These are phyloP conservation scores for Asobara japonica DNA, from an alignment of 1,140 invertebrate genomes.

Conservation along the genomic window DNA sequence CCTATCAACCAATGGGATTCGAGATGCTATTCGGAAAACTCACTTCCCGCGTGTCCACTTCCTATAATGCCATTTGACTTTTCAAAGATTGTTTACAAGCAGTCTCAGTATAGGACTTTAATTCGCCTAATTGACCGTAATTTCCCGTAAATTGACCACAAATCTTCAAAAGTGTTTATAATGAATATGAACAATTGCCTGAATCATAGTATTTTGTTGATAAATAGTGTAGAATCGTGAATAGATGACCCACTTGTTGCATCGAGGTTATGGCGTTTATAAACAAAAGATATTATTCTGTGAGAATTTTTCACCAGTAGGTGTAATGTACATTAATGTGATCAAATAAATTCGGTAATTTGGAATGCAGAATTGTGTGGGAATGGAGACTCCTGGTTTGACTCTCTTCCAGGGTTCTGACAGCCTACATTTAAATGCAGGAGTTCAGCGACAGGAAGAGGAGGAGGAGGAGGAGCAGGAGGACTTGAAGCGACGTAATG, in stretches of 20 bases:
- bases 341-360: conserved; percentile 31
- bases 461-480: conserved; percentile 62
- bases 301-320: conserved; percentile 37
- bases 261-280: conserved; percentile 63
- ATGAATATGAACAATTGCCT: background rate
- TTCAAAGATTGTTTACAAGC: conserved; percentile 59
- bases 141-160: background rate
- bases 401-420: conserved; percentile 61
- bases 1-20: conserved; percentile 41
- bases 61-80: conserved; percentile 51
- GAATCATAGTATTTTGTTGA: background rate
- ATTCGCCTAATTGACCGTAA: background rate
- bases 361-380: conserved; percentile 44
- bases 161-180: background rate
- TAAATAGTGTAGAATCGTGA: conserved; percentile 9
- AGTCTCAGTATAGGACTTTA: background rate
- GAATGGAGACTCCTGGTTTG: conserved; percentile 61
- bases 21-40: conserved; percentile 29
- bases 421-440: conserved; percentile 54
- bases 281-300: conserved; percentile 58
- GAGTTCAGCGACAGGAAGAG: conserved; percentile 53
- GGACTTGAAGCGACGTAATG: conserved; percentile 55
- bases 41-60: conserved; percentile 48
- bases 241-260: conserved; percentile 59
- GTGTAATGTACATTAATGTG: conserved; percentile 19